A percentile compares a stretch with the other conserved stretches of the same genome.
These are phyloP conservation scores for Neopipo cinnamomea DNA, from an alignment of 2,113 vertebrate species.

Conservation along the genomic window DNA sequence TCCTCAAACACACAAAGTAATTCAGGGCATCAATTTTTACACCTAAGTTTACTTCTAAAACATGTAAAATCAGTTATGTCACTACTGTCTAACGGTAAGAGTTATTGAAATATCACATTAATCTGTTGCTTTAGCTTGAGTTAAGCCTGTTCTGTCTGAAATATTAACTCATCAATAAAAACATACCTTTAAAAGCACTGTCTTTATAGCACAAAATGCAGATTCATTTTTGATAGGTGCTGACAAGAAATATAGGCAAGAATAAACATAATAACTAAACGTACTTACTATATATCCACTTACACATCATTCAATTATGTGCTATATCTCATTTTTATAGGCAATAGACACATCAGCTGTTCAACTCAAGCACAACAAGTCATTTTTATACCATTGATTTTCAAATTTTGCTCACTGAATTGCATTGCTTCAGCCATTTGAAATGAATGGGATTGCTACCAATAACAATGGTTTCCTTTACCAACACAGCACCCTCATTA, in stretches of 20 bases:
- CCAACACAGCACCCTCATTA: not conserved
- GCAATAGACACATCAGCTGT: not conserved
- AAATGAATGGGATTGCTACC: not conserved
- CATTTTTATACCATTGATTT: not conserved
- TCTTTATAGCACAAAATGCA: not conserved
- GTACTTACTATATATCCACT: not conserved
- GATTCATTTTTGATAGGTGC: not conserved
- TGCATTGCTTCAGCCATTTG: not conserved
- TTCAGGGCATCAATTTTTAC: not conserved
- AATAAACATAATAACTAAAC: not conserved
- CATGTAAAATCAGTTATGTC: not conserved
- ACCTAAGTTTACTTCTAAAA: not conserved
- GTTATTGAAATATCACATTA: not conserved
- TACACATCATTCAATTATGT: not conserved
- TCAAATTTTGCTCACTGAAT: constrained; percentile 6
- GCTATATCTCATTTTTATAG: not conserved
- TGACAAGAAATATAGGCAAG: not conserved
- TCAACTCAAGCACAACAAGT: not conserved
- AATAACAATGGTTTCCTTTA: not conserved
- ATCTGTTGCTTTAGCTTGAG: not conserved
- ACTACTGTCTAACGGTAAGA: not conserved
- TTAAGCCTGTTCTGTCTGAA: not conserved
- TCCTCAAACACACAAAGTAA: not conserved
- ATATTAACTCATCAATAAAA: not conserved
- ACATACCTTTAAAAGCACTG: not conserved